These are phyloP conservation scores for Spicauda simplicius DNA, from an alignment of 2,888 invertebrate species.

Conservation along the genomic window DNA sequence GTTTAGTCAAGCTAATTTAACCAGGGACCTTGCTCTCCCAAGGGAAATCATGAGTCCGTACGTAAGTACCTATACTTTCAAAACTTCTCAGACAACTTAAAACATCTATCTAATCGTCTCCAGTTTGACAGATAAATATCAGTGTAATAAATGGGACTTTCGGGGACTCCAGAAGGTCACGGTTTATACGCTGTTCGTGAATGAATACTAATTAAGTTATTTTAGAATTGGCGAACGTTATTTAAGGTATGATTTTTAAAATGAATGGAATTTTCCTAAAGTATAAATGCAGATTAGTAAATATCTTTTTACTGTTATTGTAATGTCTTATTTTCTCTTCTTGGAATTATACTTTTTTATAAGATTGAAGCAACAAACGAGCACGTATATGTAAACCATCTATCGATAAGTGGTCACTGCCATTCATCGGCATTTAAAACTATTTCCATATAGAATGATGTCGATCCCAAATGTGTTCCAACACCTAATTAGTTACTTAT, in stretches of 20 bases:
- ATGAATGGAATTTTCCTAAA: background rate
- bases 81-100: constrained; percentile 60
- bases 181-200: background rate
- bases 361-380: no score
- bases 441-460: no score
- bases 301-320: no score
- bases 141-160: constrained; percentile 26
- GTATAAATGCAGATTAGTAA: no score
- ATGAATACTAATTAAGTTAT: constrained; percentile 13
- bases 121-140: constrained; percentile 31
- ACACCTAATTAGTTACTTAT: no score
- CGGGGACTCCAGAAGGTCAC: constrained; percentile 2
- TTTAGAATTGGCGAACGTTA: background rate
- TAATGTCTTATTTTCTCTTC: no score
- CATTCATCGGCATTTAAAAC: no score
- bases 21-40: constrained; percentile 56
- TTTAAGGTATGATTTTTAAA: background rate
- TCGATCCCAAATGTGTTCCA: no score
- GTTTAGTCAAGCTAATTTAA: constrained; percentile 78
- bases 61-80: constrained; percentile 56
- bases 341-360: no score
- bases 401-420: no score
- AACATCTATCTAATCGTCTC: constrained; percentile 30
- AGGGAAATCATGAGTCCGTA: constrained; percentile 72
- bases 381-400: no score